Conservation (phyloP, 2,113 vertebrate genomes). For the Pelodiscus sinensis region DNA sequence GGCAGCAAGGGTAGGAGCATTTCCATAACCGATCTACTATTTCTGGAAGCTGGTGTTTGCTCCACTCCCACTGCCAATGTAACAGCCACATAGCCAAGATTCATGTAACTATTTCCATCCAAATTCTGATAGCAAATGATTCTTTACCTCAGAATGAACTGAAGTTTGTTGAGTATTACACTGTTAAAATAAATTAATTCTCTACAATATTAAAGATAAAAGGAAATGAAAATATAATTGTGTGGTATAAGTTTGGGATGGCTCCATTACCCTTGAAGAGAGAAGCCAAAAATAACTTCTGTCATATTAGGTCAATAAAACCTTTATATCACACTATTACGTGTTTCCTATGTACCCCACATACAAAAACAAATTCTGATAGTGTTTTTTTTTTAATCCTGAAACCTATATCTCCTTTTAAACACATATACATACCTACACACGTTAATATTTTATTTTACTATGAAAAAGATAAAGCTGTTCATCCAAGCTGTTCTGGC, state of each 20-base stretch:
- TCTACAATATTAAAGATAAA: neutral
- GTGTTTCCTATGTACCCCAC: neutral
- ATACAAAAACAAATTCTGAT: neutral
- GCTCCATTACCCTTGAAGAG: neutral
- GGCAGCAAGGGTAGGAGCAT: neutral
- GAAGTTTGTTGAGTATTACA: neutral
- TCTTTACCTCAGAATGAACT: neutral
- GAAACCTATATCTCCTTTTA: neutral
- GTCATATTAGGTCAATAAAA: neutral
- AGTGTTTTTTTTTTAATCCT: neutral
- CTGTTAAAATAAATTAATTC: neutral
- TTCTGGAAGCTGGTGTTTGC: neutral
- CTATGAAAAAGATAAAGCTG: rapidly evolving
- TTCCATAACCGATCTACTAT: neutral
- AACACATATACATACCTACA: neutral
- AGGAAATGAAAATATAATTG: neutral
- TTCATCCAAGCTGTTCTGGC: neutral
- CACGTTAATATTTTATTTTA: neutral
- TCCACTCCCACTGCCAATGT: neutral
- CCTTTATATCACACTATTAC: neutral
- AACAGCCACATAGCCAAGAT: neutral
- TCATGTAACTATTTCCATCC: neutral
- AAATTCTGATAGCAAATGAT: neutral
- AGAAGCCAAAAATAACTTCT: neutral
- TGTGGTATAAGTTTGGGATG: neutral